Evolutionary conservation across 2,797 vertebrate genomes (phyloP), one percentile per base, ranked within the genome.

Genomic region (Centropyge bicolor): DNA sequence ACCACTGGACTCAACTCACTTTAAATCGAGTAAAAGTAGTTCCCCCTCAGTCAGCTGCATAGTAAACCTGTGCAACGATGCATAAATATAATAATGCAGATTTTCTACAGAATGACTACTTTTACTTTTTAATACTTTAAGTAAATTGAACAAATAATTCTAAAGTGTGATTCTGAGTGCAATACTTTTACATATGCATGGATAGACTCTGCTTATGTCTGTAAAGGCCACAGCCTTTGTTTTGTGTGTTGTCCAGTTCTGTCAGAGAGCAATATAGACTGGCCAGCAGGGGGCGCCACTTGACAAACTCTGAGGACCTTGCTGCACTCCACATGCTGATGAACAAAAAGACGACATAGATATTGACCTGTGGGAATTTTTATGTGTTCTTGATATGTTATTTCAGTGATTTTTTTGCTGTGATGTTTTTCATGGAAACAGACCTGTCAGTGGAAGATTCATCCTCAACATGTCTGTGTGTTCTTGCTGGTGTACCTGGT

Each of bases 241-340:
- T 12, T 22, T 3, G 20, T 31, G 48, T 55, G 31, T 59, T 36
- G 13, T 24, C 6, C 13, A 38, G 6, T 36, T 0, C 13, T 38
- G 2, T 31, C 22, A 4, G 12, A 27, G n/a, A 67, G 40, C 7
- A 31, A n/a, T 16, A 2, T 3, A 1, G 3, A 49, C 1, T 71
- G 31, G 27, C 72, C 69, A 73, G 3, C 19, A 73, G 82, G 24
- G 31, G 68, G 73, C 4, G 12, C 20, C 52, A 60, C 45, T 19
- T 14, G 43, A 71, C 55, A 72, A 38, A 41, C 49, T 52, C 13
- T 45, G 56, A 55, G 27, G 22, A 46, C 2, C 16, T 6, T 24
- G 48, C 22, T 16, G 46, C 45, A 13, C 9, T 9, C 3, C 14
- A 36, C 22, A 4, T 36, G 13, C 17, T 36, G 35, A 1, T 22